A percentile compares a stretch with the other conserved stretches of the same genome.
phyloP scores from a whole-genome alignment of 2,113 vertebrate species.

The Paramisgurnus dabryanus region DNA sequence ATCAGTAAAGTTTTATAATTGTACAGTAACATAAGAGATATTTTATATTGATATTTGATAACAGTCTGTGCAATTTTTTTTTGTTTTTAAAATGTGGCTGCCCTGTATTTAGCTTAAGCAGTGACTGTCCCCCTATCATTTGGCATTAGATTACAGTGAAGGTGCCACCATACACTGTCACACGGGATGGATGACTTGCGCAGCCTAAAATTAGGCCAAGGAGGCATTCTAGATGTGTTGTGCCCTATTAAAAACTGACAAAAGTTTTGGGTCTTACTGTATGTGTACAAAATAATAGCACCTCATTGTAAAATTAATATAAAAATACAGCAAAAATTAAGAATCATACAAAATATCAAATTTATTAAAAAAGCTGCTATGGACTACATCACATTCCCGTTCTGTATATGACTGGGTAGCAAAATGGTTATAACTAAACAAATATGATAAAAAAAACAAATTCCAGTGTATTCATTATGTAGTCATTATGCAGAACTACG shows the following conservation, averaged over 20 bases:
- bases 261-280: not conserved
- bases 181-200: slow-evolving; percentile 65
- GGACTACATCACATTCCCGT: not conserved
- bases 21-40: no score
- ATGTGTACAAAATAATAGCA: no score
- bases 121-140: not conserved
- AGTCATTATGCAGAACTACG: not conserved
- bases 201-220: slow-evolving; percentile 68
- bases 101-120: slow-evolving; percentile 1
- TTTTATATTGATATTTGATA: not conserved
- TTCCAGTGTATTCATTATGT: slow-evolving; percentile 33
- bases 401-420: not conserved
- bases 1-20: not conserved
- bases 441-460: slow-evolving; percentile 19
- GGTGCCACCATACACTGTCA: slow-evolving; percentile 57
- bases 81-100: slow-evolving; percentile 7
- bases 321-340: not conserved
- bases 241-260: slow-evolving; percentile 29
- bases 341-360: slow-evolving; percentile 22
- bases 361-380: not conserved
- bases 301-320: no score
- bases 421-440: slow-evolving; percentile 12
- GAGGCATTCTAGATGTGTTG: slow-evolving; percentile 54
- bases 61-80: not conserved
- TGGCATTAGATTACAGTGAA: slow-evolving; percentile 60